Percentiles rank a stretch among this genome's conserved stretches.
Conservation (phyloP, 2,888 invertebrate species). For the Elysia crispata region DNA sequence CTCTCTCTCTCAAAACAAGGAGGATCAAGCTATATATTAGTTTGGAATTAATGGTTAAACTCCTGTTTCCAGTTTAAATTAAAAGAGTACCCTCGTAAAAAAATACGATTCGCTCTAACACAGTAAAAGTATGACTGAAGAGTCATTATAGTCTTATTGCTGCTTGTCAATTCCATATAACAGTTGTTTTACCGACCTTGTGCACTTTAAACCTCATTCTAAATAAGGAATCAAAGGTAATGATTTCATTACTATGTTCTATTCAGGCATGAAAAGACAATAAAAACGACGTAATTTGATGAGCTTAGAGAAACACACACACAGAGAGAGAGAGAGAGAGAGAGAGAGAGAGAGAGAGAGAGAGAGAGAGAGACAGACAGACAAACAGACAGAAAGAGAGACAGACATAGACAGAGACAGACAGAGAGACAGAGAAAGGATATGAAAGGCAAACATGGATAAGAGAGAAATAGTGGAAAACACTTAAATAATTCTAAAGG, state of each 20-base stretch:
- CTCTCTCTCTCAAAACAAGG: background rate
- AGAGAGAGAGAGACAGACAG: background rate
- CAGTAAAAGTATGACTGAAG: too few species aligned
- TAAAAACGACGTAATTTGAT: background rate
- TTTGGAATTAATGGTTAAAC: too few species aligned
- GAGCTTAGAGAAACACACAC: background rate
- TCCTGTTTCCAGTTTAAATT: too few species aligned
- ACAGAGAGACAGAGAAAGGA: background rate
- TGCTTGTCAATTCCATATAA: background rate
- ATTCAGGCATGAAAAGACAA: background rate
- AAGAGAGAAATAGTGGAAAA: background rate
- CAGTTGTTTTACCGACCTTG: background rate
- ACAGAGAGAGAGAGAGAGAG: conserved; percentile 22
- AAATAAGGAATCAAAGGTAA: background rate
- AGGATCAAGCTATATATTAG: too few species aligned
- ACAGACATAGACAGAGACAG: background rate
- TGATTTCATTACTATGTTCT: too few species aligned
- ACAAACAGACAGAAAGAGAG: background rate
- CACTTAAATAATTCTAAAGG: too few species aligned
- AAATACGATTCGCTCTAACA: too few species aligned
- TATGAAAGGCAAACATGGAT: background rate
- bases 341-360: conserved; percentile 21
- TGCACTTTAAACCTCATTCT: background rate
- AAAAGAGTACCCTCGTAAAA: too few species aligned
- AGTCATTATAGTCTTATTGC: too few species aligned